Evolutionary conservation across 2,888 invertebrate genomes (phyloP), one percentile per base, ranked within the genome.

Genomic region (Macrosiphum euphorbiae): DNA sequence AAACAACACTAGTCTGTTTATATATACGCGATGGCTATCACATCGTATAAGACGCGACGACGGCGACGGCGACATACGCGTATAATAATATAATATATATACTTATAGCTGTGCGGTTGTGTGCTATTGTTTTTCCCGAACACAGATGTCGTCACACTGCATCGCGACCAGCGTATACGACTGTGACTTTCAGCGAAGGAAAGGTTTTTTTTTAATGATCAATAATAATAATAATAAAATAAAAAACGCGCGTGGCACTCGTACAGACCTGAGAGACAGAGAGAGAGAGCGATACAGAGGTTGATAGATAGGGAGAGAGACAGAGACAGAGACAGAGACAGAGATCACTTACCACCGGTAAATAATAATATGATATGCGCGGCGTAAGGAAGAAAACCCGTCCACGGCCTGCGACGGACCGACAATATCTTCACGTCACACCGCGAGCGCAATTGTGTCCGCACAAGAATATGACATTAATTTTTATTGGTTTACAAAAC

Each of bases 401-500:
- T 61, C 92, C 91, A 35, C 47, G n/a, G 11, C 52, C n/a, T 78
- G 78, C 78, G 28, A 44, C 20, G 58, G 41, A 26, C 26, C 89
- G 61, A 88, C 67, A 88, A 88, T 92, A 92, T 92, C 87, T 67
- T 87, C 92, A 61, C 87, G 61, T 67, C 92, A 88, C 87, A 26
- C 85, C 47, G 26, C 87, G 16, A 55, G 78, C 44, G 16, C 61
- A 35, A 92, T 61, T 41, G 92, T 84, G 78, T 92, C 88, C 87
- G 24, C 58, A 41, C 91, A 47, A 91, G 92, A 87, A 92, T 90
- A 90, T 90, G 94, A 94, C 94, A 87, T 94, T 90, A 86, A 90
- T 90, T 94, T 94, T 94, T 90, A 90, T 94, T 90, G 94, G 86
- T 85, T 90, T 90, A 86, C 90, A 61, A 87, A 90, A 94, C 86